phyloP scores from a whole-genome alignment of 2,797 vertebrate genomes.

The Tokudaia tokunoshimensis region DNA sequence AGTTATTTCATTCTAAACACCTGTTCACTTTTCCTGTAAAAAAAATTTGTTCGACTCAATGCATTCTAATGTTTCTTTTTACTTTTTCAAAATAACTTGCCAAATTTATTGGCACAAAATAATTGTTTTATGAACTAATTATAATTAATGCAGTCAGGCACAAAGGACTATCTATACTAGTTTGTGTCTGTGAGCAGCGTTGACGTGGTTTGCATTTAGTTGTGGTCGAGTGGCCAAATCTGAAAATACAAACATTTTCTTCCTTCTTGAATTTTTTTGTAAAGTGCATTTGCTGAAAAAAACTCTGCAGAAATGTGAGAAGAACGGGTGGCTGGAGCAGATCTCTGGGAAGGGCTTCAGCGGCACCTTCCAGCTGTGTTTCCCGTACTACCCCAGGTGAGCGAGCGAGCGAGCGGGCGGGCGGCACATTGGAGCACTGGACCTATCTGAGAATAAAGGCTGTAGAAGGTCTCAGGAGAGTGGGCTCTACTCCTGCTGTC shows the following conservation, averaged over 20 bases:
- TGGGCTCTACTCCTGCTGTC: not conserved
- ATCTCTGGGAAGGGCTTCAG: slow-evolving; percentile 98
- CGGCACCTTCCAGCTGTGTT: slow-evolving; percentile 97
- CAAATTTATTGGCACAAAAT: slow-evolving; percentile 44
- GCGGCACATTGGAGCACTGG: not conserved
- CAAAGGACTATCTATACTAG: not conserved
- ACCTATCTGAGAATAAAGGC: slow-evolving; percentile 23
- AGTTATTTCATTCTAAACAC: not conserved
- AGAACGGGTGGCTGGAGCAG: slow-evolving; percentile 99
- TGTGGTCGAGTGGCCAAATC: slow-evolving; percentile 5
- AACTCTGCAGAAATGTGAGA: slow-evolving; percentile 98
- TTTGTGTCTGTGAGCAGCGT: slow-evolving; percentile 12
- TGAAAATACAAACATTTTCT: slow-evolving; percentile 55
- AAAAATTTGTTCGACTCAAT: not conserved
- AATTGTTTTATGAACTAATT: slow-evolving; percentile 57
- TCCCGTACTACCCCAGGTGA: slow-evolving; percentile 98
- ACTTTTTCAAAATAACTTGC: slow-evolving; percentile 48
- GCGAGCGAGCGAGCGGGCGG: not conserved
- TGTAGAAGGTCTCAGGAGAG: not conserved
- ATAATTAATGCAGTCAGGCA: not conserved
- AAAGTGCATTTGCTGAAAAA: slow-evolving; percentile 95
- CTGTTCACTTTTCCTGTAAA: not conserved
- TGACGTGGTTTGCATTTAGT: slow-evolving; percentile 24
- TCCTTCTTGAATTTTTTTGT: slow-evolving; percentile 22
- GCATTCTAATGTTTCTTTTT: not conserved